Evolutionary conservation across 2,888 invertebrate genomes (phyloP).

Genomic region (Noctua janthina): DNA sequence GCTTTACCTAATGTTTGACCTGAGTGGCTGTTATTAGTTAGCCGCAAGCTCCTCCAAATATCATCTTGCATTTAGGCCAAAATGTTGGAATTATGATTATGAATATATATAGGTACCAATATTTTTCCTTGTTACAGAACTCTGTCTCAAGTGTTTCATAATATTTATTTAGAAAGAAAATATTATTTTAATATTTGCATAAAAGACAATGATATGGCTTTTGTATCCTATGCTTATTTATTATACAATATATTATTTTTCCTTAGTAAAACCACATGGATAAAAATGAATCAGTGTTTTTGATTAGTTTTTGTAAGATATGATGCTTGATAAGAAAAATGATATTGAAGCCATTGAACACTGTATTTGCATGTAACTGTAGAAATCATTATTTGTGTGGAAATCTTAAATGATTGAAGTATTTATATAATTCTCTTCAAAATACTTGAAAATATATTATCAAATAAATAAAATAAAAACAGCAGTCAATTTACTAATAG

Average conservation of each 20-base stretch:
- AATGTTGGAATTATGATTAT: not conserved
- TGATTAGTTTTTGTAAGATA: constrained; percentile 8
- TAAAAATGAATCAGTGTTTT: not conserved
- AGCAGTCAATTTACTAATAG: not conserved
- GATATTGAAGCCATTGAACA: not conserved
- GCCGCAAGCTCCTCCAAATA: not conserved
- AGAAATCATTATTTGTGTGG: not conserved
- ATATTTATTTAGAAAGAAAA: not conserved
- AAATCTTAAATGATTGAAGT: not conserved
- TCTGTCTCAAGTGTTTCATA: not conserved
- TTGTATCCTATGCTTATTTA: not conserved
- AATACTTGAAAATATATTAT: not conserved
- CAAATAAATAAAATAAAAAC: not conserved
- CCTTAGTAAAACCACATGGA: not conserved
- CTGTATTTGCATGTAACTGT: not conserved
- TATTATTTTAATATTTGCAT: not conserved
- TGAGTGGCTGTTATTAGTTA: not conserved
- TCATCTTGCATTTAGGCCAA: not conserved
- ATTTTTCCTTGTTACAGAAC: not conserved
- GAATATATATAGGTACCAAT: too few relatives aligned
- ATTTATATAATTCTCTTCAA: not conserved
- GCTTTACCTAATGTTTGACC: not conserved
- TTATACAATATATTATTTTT: not conserved
- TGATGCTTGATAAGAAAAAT: not conserved
- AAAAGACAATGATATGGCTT: not conserved